Base-by-base conservation (phyloP, 2,888 invertebrate genomes). In the Seladonia tumulorum region DNA sequence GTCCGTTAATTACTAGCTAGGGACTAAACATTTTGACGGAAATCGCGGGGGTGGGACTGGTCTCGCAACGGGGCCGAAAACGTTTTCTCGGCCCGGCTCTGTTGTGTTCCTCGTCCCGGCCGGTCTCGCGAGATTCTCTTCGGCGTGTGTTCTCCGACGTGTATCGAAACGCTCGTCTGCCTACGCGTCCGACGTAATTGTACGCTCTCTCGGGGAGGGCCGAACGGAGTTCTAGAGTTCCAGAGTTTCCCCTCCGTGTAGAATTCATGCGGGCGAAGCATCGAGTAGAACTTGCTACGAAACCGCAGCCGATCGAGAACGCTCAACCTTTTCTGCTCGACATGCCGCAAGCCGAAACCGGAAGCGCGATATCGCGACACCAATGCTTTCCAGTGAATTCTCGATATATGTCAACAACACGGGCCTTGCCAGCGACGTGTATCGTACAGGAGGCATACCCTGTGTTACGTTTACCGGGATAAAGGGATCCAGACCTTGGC, bases 1-100 rank as follows among this genome's bases (percentile, higher is more conserved):
- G 85, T 87, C 68, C 68, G 77, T 57, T 78, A 73, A 83, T 87
- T 84, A 88, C 78, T 88, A 90, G 80, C 89, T 89, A 89, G 74
- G 81, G 87, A 83, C 90, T 88, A 88, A 82, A 73, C 83, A 78
- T 75, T 73, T 53, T 83, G 79, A 87, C 80, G 79, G 74, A 79
- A 76, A 71, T 81, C 73, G 70, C 84, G 63, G 70, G 8, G 0
- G 12, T 57, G 57, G 73, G 35, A 35, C 81, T 82, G 90, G 79
- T 45, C 75, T 88, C 89, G 85, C 66, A 84, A 85, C 75, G 60
- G 25, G 12, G 12, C 0, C 57, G 57, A 10, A n/a, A 57, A 10
- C n/a, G 57, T 57, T 57, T 12, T n/a, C 57, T 57, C 45, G 45
- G 45, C 45, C 25, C 18, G 47, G 35, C 35, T 35, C 5, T 35